Evolutionary conservation across 2,888 invertebrate genomes (phyloP).

Genomic region (Aphidoletes aphidimyza): DNA sequence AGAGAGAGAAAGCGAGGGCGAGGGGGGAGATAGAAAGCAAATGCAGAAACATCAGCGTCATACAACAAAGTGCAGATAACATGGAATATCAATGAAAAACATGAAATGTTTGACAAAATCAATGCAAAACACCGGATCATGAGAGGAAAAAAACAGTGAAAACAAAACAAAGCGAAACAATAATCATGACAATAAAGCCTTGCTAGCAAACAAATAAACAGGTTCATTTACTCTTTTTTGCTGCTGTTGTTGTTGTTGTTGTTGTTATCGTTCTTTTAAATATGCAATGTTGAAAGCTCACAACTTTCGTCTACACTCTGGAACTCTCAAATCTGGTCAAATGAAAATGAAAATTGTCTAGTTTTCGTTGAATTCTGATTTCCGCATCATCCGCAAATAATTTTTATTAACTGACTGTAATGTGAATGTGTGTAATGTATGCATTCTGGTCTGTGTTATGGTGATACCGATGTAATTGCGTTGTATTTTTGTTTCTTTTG

Average conservation of each 20-base stretch:
- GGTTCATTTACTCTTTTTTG: neutral
- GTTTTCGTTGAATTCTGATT: neutral
- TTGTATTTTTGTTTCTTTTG: too few species aligned
- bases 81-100: slow-evolving; percentile 15
- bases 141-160: neutral
- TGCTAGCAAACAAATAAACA: neutral
- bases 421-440: neutral
- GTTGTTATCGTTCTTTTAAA: neutral
- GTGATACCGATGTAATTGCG: too few species aligned
- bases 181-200: neutral
- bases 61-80: neutral
- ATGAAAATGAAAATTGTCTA: slow-evolving; percentile 10
- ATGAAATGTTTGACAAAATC: slow-evolving; percentile 19
- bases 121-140: neutral
- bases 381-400: neutral
- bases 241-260: too few species aligned
- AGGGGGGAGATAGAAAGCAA: neutral
- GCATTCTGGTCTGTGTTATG: too few species aligned
- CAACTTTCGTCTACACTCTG: neutral
- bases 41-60: neutral
- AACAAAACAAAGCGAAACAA: neutral
- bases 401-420: neutral
- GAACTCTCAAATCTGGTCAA: neutral
- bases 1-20: neutral
- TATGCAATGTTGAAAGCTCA: neutral